Evolutionary conservation across 2,797 vertebrate genomes (phyloP), one percentile per base, ranked within the genome.

Genomic region (Poecilia velifera): DNA sequence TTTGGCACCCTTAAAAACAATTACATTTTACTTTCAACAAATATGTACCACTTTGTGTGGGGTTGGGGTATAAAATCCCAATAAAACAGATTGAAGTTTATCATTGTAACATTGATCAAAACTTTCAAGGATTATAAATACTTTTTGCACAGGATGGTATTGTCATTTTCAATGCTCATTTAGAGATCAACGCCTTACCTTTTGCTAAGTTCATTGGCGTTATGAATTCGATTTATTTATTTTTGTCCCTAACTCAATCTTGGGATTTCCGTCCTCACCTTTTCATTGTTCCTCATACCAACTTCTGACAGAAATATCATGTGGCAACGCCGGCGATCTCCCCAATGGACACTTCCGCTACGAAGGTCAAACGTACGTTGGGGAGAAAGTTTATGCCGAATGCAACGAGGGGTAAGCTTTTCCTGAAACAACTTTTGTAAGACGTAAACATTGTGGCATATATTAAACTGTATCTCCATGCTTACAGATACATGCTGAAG

Each of bases 391-490:
- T 25, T 72, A 79, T 43, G 93, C 94, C 0, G n/a, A 39, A 4
- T 96, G 95, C 78, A 80, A 92, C 0, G 2, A 86, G 0, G 95
- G 95, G 95, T 96, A 80, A 88, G 90, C 59, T 76, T 8, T 62
- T 14, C 13, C 22, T 5, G 0, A 57, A 39, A 7, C 9, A 68
- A 34, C 25, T 64, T 25, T 43, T n/a, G 18, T 3, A n/a, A 43
- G 12, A n/a, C n/a, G 39, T 18, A 36, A 36, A 43, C 22, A n/a
- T 22, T 22, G 0, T 43, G 39, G 4, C n/a, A 4, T 14, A 1
- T 39, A 36, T 74, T 18, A 74, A 34, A 81, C 68, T n/a, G 2
- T 0, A 13, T 75, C 5, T 79, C n/a, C n/a, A 0, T 72, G 55
- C 76, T 34, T 8, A 76, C 90, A 96, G 95, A 51, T 96, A 89